These are phyloP conservation scores for Ernsta delagoae DNA, from an alignment of 2,888 invertebrate genomes.

Conservation along the genomic window DNA sequence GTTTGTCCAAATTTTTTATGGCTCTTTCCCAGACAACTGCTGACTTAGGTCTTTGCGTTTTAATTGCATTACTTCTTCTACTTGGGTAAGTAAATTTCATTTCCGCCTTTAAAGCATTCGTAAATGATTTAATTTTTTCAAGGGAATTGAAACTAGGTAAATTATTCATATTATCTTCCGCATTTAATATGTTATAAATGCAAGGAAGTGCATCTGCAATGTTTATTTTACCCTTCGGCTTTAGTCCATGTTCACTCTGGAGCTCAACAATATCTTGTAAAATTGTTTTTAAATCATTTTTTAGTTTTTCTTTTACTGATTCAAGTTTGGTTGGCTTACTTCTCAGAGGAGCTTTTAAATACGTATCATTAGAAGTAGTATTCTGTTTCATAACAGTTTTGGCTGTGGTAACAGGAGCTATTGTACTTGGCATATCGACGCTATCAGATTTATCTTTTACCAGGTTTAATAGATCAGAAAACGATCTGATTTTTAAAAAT, in stretches of 20 bases:
- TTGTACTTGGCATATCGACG: constrained; percentile 25
- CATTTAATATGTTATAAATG: constrained; percentile 64
- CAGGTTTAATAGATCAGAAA: constrained; percentile 64
- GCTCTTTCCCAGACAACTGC: constrained; percentile 68
- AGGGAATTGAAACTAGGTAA: constrained; percentile 33
- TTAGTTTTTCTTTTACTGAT: constrained; percentile 64
- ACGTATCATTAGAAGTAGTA: constrained; percentile 18
- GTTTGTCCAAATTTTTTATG: constrained; percentile 57
- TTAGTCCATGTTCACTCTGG: constrained; percentile 56
- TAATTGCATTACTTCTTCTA: constrained; percentile 51
- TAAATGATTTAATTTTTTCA: constrained; percentile 56
- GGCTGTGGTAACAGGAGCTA: constrained; percentile 31
- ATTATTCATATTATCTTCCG: constrained; percentile 39
- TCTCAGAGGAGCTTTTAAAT: constrained; percentile 20
- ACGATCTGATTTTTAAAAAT: constrained; percentile 71
- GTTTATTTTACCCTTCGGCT: constrained; percentile 49
- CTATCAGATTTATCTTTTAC: constrained; percentile 46
- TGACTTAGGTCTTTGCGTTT: constrained; percentile 58
- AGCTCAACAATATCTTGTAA: constrained; percentile 68
- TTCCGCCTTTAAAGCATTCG: constrained; percentile 59
- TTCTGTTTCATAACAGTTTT: constrained; percentile 30
- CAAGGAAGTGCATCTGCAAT: constrained; percentile 68
- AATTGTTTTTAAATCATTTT: constrained; percentile 67
- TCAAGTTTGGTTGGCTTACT: constrained; percentile 43
- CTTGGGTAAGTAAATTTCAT: constrained; percentile 46